phyloP scores from a whole-genome alignment of 2,888 invertebrate genomes.

The Lasioglossum oenotherae region DNA sequence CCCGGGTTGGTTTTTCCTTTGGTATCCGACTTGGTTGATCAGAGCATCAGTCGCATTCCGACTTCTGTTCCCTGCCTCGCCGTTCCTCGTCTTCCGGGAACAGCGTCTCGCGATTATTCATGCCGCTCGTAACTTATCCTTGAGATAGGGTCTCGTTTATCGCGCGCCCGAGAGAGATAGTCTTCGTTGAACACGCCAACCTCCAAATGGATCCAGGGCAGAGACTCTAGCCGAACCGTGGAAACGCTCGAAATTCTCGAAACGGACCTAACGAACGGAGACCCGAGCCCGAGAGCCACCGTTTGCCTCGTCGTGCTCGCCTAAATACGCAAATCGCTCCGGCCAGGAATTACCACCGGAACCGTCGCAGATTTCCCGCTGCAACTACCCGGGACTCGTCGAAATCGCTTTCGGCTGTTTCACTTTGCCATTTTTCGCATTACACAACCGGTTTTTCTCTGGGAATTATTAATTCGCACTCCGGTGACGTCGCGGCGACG shows the following conservation, averaged over 20 bases:
- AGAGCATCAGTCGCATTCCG: background rate
- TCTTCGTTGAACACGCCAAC: background rate
- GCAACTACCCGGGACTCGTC: background rate
- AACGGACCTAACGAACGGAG: slow-evolving; percentile 13
- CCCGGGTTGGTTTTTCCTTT: background rate
- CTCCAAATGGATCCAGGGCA: slow-evolving; percentile 10
- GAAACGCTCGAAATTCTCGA: background rate
- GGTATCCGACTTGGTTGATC: background rate
- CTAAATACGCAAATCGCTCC: slow-evolving; percentile 5
- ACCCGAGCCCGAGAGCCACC: background rate
- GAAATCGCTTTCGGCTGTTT: background rate
- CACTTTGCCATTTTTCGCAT: background rate
- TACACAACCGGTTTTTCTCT: background rate
- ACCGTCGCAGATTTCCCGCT: background rate
- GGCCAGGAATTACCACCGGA: background rate
- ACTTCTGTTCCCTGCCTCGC: background rate
- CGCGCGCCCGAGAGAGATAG: background rate
- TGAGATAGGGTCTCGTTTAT: slow-evolving; percentile 23
- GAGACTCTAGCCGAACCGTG: background rate
- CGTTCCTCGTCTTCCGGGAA: background rate
- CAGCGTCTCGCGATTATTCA: slow-evolving; percentile 32
- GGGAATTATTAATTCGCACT: background rate
- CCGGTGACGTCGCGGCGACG: background rate
- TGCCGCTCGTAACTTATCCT: slow-evolving; percentile 4
- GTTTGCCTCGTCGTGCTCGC: background rate